phyloP scores from a whole-genome alignment of 2,113 vertebrate genomes.

The Odontesthes bonariensis region DNA sequence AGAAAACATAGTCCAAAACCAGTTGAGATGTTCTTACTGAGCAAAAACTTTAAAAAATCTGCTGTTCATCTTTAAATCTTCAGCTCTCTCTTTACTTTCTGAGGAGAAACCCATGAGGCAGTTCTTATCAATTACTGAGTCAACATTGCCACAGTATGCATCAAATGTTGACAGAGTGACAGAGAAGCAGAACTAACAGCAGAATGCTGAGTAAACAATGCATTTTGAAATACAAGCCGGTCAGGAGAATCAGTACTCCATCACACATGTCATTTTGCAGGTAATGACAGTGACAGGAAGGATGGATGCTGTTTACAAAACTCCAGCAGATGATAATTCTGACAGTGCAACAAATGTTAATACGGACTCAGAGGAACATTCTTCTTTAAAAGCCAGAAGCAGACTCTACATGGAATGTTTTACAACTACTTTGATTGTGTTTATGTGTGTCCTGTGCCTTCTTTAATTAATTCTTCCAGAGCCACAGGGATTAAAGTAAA shows the following conservation, averaged over 20 bases:
- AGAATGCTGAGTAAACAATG: neutral
- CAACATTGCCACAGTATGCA: neutral
- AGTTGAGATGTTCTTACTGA: too few species aligned
- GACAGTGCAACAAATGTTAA: neutral
- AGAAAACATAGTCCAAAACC: too few species aligned
- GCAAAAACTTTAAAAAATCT: too few species aligned
- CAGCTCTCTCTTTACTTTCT: too few species aligned
- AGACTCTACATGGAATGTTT: neutral
- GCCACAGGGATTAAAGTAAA: constrained; percentile 4
- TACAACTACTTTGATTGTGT: neutral
- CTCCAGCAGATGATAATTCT: neutral
- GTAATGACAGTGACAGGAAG: constrained; percentile 25
- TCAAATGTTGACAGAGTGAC: neutral
- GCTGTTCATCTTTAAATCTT: too few species aligned
- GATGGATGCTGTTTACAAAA: constrained; percentile 28
- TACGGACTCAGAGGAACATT: neutral
- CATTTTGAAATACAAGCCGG: neutral
- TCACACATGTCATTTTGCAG: constrained; percentile 27
- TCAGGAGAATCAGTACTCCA: constrained; percentile 20
- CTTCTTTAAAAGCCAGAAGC: neutral
- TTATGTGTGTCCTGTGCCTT: neutral
- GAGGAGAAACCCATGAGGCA: too few species aligned
- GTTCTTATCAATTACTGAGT: neutral
- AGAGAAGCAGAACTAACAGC: constrained; percentile 3
- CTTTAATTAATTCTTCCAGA: neutral